Conservation (phyloP, 1,140 invertebrate genomes). For the Propsilocerus akamusi region DNA sequence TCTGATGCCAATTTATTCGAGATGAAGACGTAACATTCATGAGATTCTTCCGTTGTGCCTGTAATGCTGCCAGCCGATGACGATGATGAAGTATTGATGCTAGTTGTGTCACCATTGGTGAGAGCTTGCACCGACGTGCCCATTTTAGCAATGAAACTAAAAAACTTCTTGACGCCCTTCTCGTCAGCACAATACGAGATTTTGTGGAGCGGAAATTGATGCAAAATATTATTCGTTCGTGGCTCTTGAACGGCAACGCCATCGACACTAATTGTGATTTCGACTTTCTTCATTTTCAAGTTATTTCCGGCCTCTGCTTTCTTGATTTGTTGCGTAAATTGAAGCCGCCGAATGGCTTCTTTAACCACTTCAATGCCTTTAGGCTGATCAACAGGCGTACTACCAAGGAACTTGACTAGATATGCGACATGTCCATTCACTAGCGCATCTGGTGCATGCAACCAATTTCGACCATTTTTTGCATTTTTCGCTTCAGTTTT, state of each 20-base stretch:
- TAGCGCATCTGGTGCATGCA: slow-evolving; percentile 83
- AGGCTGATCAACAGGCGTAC: slow-evolving; percentile 80
- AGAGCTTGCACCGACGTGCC: slow-evolving; percentile 29
- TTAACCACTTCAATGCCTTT: slow-evolving; percentile 95
- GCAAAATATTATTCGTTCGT: slow-evolving; percentile 52
- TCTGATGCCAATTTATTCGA: slow-evolving; percentile 92
- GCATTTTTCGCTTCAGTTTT: slow-evolving; percentile 10
- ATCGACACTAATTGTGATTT: slow-evolving; percentile 85
- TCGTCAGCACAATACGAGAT: slow-evolving; percentile 98
- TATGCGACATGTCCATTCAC: slow-evolving; percentile 89
- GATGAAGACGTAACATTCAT: slow-evolving; percentile 92
- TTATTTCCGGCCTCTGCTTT: slow-evolving; percentile 63
- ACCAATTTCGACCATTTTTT: slow-evolving; percentile 54
- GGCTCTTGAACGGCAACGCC: slow-evolving; percentile 82
- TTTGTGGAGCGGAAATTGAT: slow-evolving; percentile 91
- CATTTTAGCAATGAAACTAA: slow-evolving; percentile 91
- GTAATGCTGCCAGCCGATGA: slow-evolving; percentile 1
- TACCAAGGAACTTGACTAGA: slow-evolving; percentile 94
- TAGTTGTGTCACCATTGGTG: slow-evolving; percentile 13
- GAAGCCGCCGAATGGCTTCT: slow-evolving; percentile 85
- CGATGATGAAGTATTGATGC: slow-evolving; percentile 9
- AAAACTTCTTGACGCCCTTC: slow-evolving; percentile 92
- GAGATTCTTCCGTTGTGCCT: slow-evolving; percentile 38
- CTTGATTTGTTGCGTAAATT: slow-evolving; percentile 83
- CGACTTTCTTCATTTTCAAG: slow-evolving; percentile 83